Evolutionary conservation across 2,888 invertebrate species (phyloP).

Genomic region (Tenthredo mesomela): DNA sequence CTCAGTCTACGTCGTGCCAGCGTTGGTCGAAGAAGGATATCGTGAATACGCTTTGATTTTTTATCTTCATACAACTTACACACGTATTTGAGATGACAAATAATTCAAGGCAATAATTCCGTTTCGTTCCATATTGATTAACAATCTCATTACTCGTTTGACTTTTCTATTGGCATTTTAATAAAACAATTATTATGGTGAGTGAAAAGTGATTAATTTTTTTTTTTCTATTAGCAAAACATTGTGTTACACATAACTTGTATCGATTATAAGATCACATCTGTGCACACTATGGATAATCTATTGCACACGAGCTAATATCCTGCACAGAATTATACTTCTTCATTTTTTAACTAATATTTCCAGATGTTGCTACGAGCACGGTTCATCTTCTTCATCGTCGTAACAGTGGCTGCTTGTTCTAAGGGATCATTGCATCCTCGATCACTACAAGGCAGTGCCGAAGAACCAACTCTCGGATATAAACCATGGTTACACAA

Average conservation of each 20-base stretch:
- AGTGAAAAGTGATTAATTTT: not conserved
- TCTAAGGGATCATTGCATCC: not conserved
- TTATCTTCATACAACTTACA: not conserved
- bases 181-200: not conserved
- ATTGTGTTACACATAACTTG: not conserved
- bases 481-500: constrained; percentile 1
- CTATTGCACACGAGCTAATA: not conserved
- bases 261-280: not conserved
- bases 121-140: not conserved
- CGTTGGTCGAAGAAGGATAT: not conserved
- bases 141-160: not conserved
- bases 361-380: not conserved
- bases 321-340: not conserved
- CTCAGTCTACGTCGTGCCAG: not conserved
- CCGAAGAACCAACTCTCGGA: not conserved
- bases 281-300: not conserved
- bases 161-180: not conserved
- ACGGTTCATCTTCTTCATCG: not conserved
- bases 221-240: not conserved
- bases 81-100: not conserved
- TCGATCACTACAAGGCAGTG: not conserved
- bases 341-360: not conserved
- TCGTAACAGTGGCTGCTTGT: not conserved
- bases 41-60: not conserved
- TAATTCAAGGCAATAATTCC: too few relatives aligned